These are phyloP conservation scores for Ctenopoma multispine DNA, from an alignment of 2,797 vertebrate species.

Conservation along the genomic window DNA sequence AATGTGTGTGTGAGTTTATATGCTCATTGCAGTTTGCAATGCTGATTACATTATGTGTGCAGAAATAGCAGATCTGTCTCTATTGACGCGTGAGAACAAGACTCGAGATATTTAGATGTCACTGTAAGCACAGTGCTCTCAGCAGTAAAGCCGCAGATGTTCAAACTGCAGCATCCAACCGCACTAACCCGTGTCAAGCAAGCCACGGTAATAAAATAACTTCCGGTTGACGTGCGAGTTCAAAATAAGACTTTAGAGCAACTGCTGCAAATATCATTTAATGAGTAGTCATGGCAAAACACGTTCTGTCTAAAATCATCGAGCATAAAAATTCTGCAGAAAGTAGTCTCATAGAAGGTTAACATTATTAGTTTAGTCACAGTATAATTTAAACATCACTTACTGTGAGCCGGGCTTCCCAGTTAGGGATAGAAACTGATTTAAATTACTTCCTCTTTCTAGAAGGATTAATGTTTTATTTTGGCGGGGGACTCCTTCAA, in stretches of 20 bases:
- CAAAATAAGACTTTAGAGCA: conserved; percentile 34
- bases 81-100: neutral
- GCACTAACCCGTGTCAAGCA: neutral
- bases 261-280: neutral
- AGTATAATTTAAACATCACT: no score
- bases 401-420: no score
- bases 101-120: neutral
- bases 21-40: neutral
- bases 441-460: neutral
- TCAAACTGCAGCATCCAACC: conserved; percentile 15
- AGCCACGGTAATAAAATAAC: rapidly evolving
- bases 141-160: conserved; percentile 12
- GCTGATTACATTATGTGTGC: neutral
- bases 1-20: neutral
- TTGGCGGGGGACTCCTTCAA: neutral
- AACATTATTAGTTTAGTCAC: no score
- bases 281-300: neutral
- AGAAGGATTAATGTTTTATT: neutral
- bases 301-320: no score
- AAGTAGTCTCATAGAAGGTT: no score
- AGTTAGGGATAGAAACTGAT: neutral
- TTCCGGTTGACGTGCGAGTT: conserved; percentile 31
- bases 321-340: no score
- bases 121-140: neutral
- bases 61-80: neutral